Conservation (phyloP, 2,797 vertebrate species). For the Phrynocephalus forsythii region DNA sequence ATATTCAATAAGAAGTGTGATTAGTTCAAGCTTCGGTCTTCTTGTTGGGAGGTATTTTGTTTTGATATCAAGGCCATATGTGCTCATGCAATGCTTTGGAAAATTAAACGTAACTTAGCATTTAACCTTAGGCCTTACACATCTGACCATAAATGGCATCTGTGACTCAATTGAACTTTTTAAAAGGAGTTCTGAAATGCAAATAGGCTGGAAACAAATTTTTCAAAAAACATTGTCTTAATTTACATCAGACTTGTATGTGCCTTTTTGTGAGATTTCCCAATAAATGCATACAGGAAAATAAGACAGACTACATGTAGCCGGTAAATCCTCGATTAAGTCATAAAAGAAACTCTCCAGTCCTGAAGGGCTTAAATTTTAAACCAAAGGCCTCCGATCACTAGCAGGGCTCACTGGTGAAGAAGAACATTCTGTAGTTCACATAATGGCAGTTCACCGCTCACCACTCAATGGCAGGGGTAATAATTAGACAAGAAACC, state of each 20-base stretch:
- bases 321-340: neutral
- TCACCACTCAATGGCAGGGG: neutral
- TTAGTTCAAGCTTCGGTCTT: constrained; percentile 50
- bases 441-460: neutral
- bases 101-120: constrained; percentile 31
- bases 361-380: neutral
- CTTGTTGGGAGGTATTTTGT: constrained; percentile 48
- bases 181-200: constrained; percentile 34
- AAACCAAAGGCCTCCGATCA: neutral
- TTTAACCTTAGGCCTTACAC: constrained; percentile 35
- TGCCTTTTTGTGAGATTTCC: constrained; percentile 8
- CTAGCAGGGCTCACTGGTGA: neutral
- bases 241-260: constrained; percentile 27
- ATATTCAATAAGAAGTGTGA: constrained; percentile 28
- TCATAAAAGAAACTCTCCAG: neutral
- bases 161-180: constrained; percentile 43
- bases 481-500: neutral
- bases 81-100: constrained; percentile 36
- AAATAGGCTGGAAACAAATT: constrained; percentile 43
- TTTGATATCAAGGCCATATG: constrained; percentile 32
- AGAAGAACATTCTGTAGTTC: neutral
- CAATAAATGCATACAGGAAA: constrained; percentile 1
- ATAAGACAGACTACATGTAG: neutral
- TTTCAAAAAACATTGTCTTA: constrained; percentile 33
- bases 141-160: constrained; percentile 41